Conservation (phyloP, 2,797 vertebrate genomes). For the Melanotaenia maccullochi region DNA sequence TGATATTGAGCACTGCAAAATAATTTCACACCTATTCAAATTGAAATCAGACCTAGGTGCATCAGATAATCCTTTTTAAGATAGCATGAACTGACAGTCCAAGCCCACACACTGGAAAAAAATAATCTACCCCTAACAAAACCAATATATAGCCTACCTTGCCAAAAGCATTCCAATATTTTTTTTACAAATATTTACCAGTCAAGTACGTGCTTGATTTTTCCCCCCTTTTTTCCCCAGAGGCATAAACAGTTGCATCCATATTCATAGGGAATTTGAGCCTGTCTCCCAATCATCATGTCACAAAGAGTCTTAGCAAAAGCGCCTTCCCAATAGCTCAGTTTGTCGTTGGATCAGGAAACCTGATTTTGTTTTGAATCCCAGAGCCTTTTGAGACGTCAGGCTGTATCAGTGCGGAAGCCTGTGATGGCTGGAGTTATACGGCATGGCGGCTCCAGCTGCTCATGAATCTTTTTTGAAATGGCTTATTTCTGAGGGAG, state of each 20-base stretch:
- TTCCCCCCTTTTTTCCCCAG: conserved; percentile 47
- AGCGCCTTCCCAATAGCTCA: conserved; percentile 76
- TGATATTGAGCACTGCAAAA: conserved; percentile 85
- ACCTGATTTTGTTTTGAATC: conserved; percentile 84
- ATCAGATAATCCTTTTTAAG: conserved; percentile 87
- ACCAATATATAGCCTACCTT: conserved; percentile 71
- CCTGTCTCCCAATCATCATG: conserved; percentile 80
- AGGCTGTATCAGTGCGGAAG: conserved; percentile 74
- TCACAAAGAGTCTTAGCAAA: conserved; percentile 84
- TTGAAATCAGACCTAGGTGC: conserved; percentile 88
- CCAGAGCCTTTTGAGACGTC: conserved; percentile 79
- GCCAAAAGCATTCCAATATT: conserved; percentile 71
- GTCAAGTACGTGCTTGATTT: conserved; percentile 75
- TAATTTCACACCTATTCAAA: conserved; percentile 89
- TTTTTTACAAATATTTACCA: conserved; percentile 78
- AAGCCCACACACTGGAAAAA: conserved; percentile 79
- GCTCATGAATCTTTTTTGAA: conserved; percentile 78
- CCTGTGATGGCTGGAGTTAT: conserved; percentile 77
- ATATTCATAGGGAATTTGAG: conserved; percentile 84
- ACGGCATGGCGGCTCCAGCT: conserved; percentile 71
- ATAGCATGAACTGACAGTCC: conserved; percentile 84
- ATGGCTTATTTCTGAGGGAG: conserved; percentile 82
- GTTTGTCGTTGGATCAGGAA: conserved; percentile 82
- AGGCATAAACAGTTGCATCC: conserved; percentile 82
- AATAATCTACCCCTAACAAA: conserved; percentile 75